Evolutionary conservation across 2,797 vertebrate species (phyloP).

Genomic region (Urophycis tenuis): DNA sequence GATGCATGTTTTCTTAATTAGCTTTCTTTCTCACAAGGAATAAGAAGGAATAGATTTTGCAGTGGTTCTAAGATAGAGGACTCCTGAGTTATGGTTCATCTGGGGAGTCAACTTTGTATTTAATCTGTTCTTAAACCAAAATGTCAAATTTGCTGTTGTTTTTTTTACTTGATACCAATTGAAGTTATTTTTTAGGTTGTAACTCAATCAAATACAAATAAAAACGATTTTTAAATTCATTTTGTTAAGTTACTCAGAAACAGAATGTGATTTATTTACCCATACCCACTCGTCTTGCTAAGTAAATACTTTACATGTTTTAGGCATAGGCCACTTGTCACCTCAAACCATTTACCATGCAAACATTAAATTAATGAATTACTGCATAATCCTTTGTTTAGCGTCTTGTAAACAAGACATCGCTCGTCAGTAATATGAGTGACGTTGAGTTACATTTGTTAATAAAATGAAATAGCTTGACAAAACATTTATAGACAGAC

Average conservation of each 20-base stretch:
- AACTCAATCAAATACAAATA: neutral
- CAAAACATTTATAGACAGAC: neutral
- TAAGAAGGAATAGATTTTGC: neutral
- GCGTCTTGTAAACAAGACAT: neutral
- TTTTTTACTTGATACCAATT: neutral
- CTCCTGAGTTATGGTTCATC: neutral
- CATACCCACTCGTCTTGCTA: neutral
- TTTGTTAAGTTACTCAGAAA: neutral
- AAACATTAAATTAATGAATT: neutral
- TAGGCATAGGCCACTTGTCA: neutral
- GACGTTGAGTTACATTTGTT: neutral
- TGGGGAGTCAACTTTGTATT: neutral
- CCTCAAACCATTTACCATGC: neutral
- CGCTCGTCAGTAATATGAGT: neutral
- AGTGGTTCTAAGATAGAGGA: neutral
- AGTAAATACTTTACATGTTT: neutral
- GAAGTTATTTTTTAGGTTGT: neutral
- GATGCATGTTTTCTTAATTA: too few relatives aligned
- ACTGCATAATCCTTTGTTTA: neutral
- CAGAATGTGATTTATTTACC: neutral
- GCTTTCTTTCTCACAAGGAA: neutral
- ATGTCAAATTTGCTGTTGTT: neutral
- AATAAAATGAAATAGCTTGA: neutral
- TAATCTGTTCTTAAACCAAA: neutral
- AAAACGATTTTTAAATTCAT: neutral